These are phyloP conservation scores for Phallusia fumigata DNA, from an alignment of 23 tunicate genomes.

Conservation along the genomic window DNA sequence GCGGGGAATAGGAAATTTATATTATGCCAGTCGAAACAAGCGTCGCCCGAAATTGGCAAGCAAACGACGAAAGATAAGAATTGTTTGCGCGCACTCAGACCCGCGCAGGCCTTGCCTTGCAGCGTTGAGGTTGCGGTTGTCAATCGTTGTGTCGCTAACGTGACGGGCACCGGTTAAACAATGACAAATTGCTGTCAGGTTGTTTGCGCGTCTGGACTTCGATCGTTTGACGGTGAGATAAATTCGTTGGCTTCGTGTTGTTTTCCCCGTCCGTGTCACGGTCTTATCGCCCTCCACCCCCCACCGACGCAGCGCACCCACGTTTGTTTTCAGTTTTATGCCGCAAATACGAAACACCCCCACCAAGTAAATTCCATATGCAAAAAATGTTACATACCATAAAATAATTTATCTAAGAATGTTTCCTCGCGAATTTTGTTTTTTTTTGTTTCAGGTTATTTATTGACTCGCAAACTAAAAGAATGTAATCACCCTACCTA, in stretches of 20 bases:
- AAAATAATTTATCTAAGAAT: no score
- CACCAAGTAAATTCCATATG: no score
- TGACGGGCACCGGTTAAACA: constrained; percentile 15
- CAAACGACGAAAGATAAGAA: not conserved
- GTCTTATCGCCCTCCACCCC: constrained; percentile 1
- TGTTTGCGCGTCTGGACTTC: not conserved
- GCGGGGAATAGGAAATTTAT: not conserved
- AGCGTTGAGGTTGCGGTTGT: not conserved
- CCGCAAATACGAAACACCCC: no score
- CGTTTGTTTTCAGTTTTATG: no score
- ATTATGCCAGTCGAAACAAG: not conserved
- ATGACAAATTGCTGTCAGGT: constrained; percentile 13
- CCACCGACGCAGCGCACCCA: not conserved
- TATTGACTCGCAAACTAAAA: no score
- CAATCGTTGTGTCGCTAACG: not conserved
- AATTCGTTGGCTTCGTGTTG: not conserved
- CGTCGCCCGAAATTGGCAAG: not conserved
- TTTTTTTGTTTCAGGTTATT: no score
- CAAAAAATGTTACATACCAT: no score
- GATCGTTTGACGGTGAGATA: constrained; percentile 3
- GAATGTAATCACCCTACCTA: no score
- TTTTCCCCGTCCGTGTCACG: not conserved
- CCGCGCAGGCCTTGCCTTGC: not conserved
- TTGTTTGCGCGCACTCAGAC: not conserved
- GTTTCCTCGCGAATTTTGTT: no score